Base-by-base conservation (phyloP, 2,888 invertebrate genomes). In the Heliconius sara region DNA sequence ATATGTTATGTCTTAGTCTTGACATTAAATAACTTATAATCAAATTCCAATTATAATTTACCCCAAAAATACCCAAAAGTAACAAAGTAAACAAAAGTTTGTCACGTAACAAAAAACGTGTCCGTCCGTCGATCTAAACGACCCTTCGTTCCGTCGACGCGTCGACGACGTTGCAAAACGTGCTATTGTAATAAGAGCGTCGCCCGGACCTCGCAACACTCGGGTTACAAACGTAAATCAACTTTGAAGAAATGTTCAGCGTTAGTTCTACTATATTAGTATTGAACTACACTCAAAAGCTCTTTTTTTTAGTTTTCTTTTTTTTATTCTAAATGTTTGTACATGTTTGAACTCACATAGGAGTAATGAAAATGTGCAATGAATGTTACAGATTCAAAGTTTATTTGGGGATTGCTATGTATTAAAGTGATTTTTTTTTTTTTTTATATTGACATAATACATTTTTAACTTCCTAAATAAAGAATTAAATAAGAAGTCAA, bases 181-280 rank as follows among this genome's bases (percentile, higher is more conserved):
- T 81, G 82, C 79, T 78, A 82, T 82, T 81, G 82, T 82, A 82
- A 81, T 81, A 79, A 76, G 81, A 81, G 80, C 76, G 77, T 72
- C 79, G 52, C 52, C 52, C 52, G 79, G 77, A 75, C 65, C 65
- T 34, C 68, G 27, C n/a, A 52, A 16, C 52, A 76, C 72, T 82
- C 79, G 52, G 68, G 75, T 82, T 81, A 79, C 82, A 67, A 65
- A 34, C 63, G 39, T 70, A 75, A 79, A 79, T 68, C 78, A 68
- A 67, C 73, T 27, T 73, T 75, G 65, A 75, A 75, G 73, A 66
- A 75, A 65, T 75, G 27, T 25, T 22, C 10, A 43, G 16, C 74
- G 65, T 75, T 63, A 43, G 63, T 39, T 63, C 73, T 43, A 25
- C 10, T 16, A 43, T 60, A 39, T 43, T 25, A 30, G 43, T 47